Evolutionary conservation across 2,888 invertebrate species (phyloP), one percentile per base, ranked within the genome.

Genomic region (Athrips mouffetella): DNA sequence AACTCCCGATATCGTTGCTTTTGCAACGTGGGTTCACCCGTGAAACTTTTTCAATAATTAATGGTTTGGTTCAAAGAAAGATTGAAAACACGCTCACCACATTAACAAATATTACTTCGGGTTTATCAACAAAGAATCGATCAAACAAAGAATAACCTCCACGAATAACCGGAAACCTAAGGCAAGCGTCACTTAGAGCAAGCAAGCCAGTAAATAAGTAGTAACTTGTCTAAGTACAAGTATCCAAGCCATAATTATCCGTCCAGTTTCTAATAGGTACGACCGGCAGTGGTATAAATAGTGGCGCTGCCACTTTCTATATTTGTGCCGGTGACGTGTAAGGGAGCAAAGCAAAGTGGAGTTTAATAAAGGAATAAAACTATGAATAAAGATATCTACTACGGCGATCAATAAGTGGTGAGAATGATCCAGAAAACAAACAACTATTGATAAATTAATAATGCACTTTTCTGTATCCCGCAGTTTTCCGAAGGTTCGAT

Each of bases 301-400:
- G n/a, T n/a, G n/a, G n/a, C n/a, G n/a, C n/a, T n/a, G n/a, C n/a
- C 10, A 31, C 31, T 31, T 31, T 31, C 31, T 31, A 31, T 31
- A 31, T 31, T 31, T 31, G 31, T 31, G 15, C 31, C 13, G 6
- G 30, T 30, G 30, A 31, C 13, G 30, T 30, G 30, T 1, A 15
- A 31, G 31, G 31, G 31, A 31, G n/a, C 4, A 3, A 6, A 2
- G 13, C n/a, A 31, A 31, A 31, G 15, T 11, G 8, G 2, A 5
- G 3, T 8, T 10, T 10, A 3, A 29, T 29, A 31, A 15, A n/a
- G 13, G 15, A 31, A 7, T 31, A 13, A 31, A 31, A 15, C 2
- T n/a, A n/a, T n/a, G n/a, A n/a, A n/a, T n/a, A n/a, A n/a, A n/a
- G n/a, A n/a, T n/a, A n/a, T n/a, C n/a, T n/a, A n/a, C n/a, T n/a